Percentiles rank a stretch among this genome's conserved stretches.
Conservation (phyloP, 2,888 invertebrate species). For the Agelastica alni region DNA sequence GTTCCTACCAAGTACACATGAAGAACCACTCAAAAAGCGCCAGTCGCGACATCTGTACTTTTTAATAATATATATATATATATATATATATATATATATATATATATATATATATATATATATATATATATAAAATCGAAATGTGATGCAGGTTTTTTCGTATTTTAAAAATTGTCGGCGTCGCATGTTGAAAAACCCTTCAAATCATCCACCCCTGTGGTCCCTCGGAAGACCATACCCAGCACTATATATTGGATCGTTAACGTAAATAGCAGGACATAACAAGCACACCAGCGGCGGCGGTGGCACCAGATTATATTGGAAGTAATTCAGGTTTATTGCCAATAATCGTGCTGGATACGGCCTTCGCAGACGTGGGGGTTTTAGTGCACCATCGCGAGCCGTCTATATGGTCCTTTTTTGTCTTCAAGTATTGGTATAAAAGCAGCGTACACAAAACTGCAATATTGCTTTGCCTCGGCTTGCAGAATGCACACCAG, state of each 20-base stretch:
- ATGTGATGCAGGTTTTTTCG: too few species aligned
- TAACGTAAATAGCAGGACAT: conserved; percentile 37
- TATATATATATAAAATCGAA: too few species aligned
- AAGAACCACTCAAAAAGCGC: too few species aligned
- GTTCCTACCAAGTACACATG: too few species aligned
- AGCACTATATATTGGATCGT: conserved; percentile 23
- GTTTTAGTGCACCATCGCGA: conserved; percentile 38
- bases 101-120: too few species aligned
- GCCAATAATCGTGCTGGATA: conserved; percentile 49
- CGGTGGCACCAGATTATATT: conserved; percentile 47
- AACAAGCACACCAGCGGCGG: conserved; percentile 40
- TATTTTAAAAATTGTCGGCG: too few species aligned
- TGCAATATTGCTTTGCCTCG: conserved; percentile 19
- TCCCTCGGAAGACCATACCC: conserved; percentile 12
- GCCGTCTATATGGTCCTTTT: conserved; percentile 27
- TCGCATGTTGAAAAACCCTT: conserved; percentile 2
- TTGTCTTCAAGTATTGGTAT: conserved; percentile 21
- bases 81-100: too few species aligned
- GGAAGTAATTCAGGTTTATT: conserved; percentile 56
- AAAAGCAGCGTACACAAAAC: conserved; percentile 13
- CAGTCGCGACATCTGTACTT: too few species aligned
- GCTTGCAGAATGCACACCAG: conserved; percentile 3
- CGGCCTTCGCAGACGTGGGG: conserved; percentile 49
- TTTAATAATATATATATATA: too few species aligned
- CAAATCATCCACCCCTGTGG: conserved; percentile 8